phyloP scores from a whole-genome alignment of 92 coral and sea anemone species.

The Meandrina meandrites region DNA sequence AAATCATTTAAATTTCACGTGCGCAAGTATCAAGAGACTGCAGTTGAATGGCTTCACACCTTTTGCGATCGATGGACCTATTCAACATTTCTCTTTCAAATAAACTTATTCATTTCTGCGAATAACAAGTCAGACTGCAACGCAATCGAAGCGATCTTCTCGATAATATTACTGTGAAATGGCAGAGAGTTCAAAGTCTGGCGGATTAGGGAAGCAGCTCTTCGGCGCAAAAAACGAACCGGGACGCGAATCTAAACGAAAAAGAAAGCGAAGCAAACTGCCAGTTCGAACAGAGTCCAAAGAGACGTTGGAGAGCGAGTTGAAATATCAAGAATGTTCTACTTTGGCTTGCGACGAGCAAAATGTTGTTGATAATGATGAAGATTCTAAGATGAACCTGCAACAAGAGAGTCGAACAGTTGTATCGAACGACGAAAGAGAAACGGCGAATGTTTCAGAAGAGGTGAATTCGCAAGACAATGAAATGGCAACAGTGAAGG shows the following conservation, averaged over 20 bases:
- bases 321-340: conserved; percentile 19
- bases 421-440: neutral
- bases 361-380: neutral
- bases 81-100: conserved; percentile 22
- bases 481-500: conserved; percentile 1
- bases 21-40: conserved; percentile 12
- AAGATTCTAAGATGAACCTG: neutral
- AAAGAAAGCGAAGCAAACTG: conserved; percentile 39
- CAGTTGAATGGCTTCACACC: conserved; percentile 17
- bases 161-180: conserved; percentile 2
- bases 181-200: conserved; percentile 33
- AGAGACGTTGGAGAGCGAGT: neutral
- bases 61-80: conserved; percentile 11
- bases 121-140: neutral
- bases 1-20: conserved; percentile 22
- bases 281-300: conserved; percentile 5
- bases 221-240: conserved; percentile 31
- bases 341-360: neutral
- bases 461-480: neutral
- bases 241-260: conserved; percentile 36
- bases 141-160: neutral
- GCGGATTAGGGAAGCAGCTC: conserved; percentile 21
- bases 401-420: neutral
- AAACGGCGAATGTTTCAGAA: neutral
- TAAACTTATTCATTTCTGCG: conserved; percentile 27